Evolutionary conservation across 2,888 invertebrate species (phyloP).

Genomic region (Hedya salicella): DNA sequence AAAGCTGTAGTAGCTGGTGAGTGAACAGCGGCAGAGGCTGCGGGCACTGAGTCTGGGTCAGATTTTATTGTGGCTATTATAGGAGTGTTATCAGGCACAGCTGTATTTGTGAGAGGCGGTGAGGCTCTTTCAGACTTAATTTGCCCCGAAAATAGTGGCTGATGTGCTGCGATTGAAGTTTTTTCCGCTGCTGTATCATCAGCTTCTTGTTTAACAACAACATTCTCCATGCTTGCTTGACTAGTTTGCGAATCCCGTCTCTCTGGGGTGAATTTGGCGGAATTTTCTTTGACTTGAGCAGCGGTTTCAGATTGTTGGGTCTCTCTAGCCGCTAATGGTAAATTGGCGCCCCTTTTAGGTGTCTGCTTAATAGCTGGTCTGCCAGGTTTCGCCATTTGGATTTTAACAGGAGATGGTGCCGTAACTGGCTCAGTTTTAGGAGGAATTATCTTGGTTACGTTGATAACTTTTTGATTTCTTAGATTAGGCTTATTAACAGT

Average conservation of each 20-base stretch:
- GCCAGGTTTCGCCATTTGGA: conserved; percentile 54
- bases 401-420: conserved; percentile 53
- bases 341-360: conserved; percentile 69
- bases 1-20: conserved; percentile 25
- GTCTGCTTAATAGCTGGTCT: conserved; percentile 76
- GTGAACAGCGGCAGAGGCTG: conserved; percentile 16
- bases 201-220: conserved; percentile 72
- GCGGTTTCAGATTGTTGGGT: conserved; percentile 50
- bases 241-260: conserved; percentile 56
- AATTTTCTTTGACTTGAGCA: conserved; percentile 43
- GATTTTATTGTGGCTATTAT: conserved; percentile 69
- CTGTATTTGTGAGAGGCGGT: conserved; percentile 54
- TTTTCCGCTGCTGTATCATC: conserved; percentile 55
- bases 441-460: conserved; percentile 50
- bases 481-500: conserved; percentile 33
- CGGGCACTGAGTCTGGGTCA: conserved; percentile 60
- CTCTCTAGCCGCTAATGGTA: conserved; percentile 56
- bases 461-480: conserved; percentile 47
- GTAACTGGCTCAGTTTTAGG: conserved; percentile 52
- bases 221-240: conserved; percentile 57
- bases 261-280: conserved; percentile 51
- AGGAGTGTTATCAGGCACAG: conserved; percentile 57
- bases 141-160: conserved; percentile 66
- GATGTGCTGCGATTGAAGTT: conserved; percentile 49
- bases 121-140: conserved; percentile 75